Base-by-base conservation (phyloP, 2,797 vertebrate species). In the Darevskia nairensis region DNA sequence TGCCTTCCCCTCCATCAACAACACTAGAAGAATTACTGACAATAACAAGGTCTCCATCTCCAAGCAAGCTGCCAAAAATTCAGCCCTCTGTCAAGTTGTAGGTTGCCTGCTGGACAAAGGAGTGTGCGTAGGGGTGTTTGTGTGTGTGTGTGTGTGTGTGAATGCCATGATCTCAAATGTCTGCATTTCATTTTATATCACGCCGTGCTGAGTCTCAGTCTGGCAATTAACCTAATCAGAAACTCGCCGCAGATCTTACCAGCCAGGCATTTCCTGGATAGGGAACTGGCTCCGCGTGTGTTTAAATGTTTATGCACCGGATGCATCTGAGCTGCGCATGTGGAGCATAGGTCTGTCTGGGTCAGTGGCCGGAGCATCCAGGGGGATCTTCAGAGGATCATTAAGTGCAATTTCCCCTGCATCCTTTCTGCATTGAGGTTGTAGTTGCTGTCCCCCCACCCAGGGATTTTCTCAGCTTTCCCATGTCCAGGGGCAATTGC, bases 161-260 rank as follows among this genome's bases (percentile, higher is more conserved):
- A 68, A 19, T 4, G 66, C 71, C 44, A 0, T 6, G 0, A 86
- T 32, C 32, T 0, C 3, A 74, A 27, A 68, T 32, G 44, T 44
- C 66, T 0, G 0, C 1, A 1, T 80, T 84, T 75, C 50, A 76
- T 44, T 7, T 66, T 1, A 0, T 4, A 0, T 11, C 27, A 44
- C 10, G 0, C 35, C n/a, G 4, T 41, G 6, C 66, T 0, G 46
- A 32, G 46, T 75, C 59, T 25, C 15, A 2, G 25, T 78, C 71
- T 44, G 71, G 71, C 55, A 27, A 64, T 39, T 78, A 55, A 32
- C 29, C 21, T 6, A 1, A 61, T 41, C 77, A 6, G 80, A 72
- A 69, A 8, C 39, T 35, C n/a, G 0, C 35, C 1, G 15, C 0
- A 6, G 50, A 0, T 21, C 84, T 80, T 68, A 0, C 32, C 27